These are phyloP conservation scores for Catharus bicknelli DNA, from an alignment of 2,113 vertebrate genomes.

Conservation along the genomic window DNA sequence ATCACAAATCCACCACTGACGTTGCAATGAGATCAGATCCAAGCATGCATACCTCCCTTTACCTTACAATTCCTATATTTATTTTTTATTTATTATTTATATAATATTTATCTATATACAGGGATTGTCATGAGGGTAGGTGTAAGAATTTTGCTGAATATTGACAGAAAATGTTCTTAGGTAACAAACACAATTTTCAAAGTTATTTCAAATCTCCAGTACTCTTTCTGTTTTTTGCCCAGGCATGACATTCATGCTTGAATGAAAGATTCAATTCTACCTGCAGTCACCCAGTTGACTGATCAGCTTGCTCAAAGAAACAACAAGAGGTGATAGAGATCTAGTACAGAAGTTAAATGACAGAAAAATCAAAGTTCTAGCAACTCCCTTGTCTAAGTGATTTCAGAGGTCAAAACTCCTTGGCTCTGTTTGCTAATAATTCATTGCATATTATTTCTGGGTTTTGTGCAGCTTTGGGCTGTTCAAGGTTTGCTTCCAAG, in stretches of 20 bases:
- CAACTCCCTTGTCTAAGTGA: background rate
- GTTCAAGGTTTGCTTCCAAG: background rate
- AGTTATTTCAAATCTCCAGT: background rate
- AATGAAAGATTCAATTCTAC: background rate
- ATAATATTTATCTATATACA: background rate
- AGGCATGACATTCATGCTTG: background rate
- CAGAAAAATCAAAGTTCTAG: conserved; percentile 1
- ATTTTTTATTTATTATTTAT: too few relatives aligned
- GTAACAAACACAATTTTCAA: background rate
- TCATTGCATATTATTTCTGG: background rate
- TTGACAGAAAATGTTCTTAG: background rate
- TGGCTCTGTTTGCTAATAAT: background rate
- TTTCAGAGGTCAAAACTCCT: background rate
- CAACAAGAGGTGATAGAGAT: background rate
- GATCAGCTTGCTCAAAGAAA: conserved; percentile 19
- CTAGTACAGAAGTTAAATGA: background rate
- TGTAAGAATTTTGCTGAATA: background rate
- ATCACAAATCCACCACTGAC: background rate
- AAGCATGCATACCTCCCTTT: background rate
- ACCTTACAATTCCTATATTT: background rate
- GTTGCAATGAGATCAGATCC: background rate
- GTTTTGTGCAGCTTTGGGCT: background rate
- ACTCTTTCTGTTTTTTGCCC: background rate
- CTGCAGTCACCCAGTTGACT: background rate
- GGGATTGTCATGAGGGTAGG: accelerated